Evolutionary conservation across 1,140 invertebrate species (phyloP).

Genomic region (Bursaphelenchus mucronatus): DNA sequence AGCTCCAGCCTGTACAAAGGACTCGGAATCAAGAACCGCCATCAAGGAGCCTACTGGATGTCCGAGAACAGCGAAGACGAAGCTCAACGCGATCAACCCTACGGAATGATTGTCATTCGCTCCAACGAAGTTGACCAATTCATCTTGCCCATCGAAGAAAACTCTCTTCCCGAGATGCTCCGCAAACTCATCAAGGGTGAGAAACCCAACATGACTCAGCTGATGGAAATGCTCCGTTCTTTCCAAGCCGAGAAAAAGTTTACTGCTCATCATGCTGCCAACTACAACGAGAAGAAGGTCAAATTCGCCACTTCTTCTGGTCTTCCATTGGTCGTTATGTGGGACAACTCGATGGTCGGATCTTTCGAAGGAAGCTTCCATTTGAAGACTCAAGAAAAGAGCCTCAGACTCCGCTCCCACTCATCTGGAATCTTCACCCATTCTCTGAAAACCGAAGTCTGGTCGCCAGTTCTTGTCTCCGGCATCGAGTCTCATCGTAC

Average conservation of each 20-base stretch:
- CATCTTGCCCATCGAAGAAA: conserved; percentile 30
- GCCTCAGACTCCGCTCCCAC: conserved; percentile 2
- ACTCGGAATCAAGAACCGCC: conserved; percentile 38
- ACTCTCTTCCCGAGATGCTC: conserved; percentile 26
- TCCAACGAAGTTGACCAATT: conserved; percentile 33
- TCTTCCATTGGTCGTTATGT: conserved; percentile 24
- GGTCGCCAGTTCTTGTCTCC: conserved; percentile 15
- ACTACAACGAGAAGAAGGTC: conserved; percentile 35
- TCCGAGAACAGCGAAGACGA: conserved; percentile 19
- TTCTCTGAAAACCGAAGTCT: conserved; percentile 3
- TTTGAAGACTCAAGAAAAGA: conserved; percentile 2
- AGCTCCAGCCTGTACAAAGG: conserved; percentile 16
- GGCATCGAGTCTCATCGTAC: conserved; percentile 31
- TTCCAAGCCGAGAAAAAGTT: conserved; percentile 5
- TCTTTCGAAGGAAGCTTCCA: conserved; percentile 16
- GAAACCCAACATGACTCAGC: conserved; percentile 27
- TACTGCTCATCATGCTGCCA: conserved; percentile 5
- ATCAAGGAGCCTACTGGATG: conserved; percentile 14
- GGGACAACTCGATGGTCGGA: neutral
- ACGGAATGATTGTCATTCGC: conserved; percentile 39
- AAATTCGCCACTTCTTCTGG: conserved; percentile 34
- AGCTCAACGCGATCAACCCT: conserved; percentile 27
- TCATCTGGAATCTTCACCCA: conserved; percentile 9
- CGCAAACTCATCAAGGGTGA: conserved; percentile 24
- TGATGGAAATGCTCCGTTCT: conserved; percentile 15